Evolutionary conservation across 2,113 vertebrate species (phyloP).

Genomic region (Prionailurus bengalensis): DNA sequence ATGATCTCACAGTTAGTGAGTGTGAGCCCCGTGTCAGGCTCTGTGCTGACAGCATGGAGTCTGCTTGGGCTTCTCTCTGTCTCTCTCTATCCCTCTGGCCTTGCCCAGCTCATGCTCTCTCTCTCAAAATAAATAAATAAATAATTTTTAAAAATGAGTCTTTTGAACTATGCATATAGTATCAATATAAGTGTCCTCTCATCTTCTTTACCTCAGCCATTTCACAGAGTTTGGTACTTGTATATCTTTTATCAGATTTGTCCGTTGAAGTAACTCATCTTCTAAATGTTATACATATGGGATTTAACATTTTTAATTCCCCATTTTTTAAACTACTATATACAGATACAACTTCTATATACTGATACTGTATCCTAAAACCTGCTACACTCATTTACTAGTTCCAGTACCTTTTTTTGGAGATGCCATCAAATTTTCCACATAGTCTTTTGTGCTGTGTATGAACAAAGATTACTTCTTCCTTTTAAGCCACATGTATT

Average conservation of each 20-base stretch:
- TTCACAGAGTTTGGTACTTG: not conserved
- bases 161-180: not conserved
- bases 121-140: too few species aligned
- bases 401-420: not conserved
- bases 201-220: not conserved
- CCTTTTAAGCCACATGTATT: not conserved
- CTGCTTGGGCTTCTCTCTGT: too few species aligned
- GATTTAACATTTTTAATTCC: not conserved
- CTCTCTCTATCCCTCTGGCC: too few species aligned
- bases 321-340: not conserved
- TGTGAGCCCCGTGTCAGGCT: too few species aligned
- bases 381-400: not conserved
- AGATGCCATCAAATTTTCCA: not conserved
- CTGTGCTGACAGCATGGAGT: too few species aligned
- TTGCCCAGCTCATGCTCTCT: too few species aligned
- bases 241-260: not conserved
- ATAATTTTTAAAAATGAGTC: not conserved
- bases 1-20: too few species aligned
- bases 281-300: not conserved
- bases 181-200: not conserved
- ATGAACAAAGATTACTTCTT: not conserved
- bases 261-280: not conserved
- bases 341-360: not conserved
- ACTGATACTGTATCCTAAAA: not conserved
- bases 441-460: not conserved